A percentile compares a stretch with the other conserved stretches of the same genome.
phyloP scores from a whole-genome alignment of 2,888 invertebrate species.

The Heliothis peltigera region DNA sequence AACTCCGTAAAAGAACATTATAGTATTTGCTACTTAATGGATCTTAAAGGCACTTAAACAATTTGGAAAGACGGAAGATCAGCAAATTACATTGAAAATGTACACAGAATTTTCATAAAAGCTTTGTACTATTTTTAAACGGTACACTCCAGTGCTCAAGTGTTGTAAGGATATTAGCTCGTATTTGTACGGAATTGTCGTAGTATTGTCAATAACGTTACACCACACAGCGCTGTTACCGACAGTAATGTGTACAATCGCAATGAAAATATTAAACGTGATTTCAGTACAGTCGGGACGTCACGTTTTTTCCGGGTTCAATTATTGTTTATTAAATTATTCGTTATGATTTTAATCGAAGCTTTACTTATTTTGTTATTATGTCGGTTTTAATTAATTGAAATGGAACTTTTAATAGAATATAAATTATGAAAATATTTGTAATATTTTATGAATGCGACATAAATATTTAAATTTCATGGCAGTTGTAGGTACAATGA shows the following conservation, averaged over 20 bases:
- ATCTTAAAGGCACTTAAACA: slow-evolving; percentile 40
- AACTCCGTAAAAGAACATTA: slow-evolving; percentile 33
- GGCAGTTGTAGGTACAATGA: background rate
- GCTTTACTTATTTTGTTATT: slow-evolving; percentile 4
- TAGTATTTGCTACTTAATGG: slow-evolving; percentile 40
- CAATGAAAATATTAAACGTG: slow-evolving; percentile 63
- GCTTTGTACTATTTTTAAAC: slow-evolving; percentile 41
- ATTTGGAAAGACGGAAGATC: slow-evolving; percentile 41
- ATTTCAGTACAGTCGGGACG: slow-evolving; percentile 41
- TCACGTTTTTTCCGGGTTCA: slow-evolving; percentile 53
- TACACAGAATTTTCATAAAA: slow-evolving; percentile 25
- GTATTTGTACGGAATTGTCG: slow-evolving; percentile 46
- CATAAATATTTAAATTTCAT: background rate
- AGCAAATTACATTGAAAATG: slow-evolving; percentile 29
- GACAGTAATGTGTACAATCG: slow-evolving; percentile 58
- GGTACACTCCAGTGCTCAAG: slow-evolving; percentile 25
- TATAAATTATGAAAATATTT: background rate
- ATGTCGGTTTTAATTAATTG: background rate
- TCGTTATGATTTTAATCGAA: slow-evolving; percentile 7
- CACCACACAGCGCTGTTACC: slow-evolving; percentile 57
- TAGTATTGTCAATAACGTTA: slow-evolving; percentile 62
- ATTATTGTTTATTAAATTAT: slow-evolving; percentile 30
- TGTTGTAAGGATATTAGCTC: slow-evolving; percentile 45
- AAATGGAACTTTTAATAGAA: background rate
- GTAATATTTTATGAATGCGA: slow-evolving; percentile 2